Conservation (phyloP, 2,113 vertebrate species). For the Cheirogaleus medius region DNA sequence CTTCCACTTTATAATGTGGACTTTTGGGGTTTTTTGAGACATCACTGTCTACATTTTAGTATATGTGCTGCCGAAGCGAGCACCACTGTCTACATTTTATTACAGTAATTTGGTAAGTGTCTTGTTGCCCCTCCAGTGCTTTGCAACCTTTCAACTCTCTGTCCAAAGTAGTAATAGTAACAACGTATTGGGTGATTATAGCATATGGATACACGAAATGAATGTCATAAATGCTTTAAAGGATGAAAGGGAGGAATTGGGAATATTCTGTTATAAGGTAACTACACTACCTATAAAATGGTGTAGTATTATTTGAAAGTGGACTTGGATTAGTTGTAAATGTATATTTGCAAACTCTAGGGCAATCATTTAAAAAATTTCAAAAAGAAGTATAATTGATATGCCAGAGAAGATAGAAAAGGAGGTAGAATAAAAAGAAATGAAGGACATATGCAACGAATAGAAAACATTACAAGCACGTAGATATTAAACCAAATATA, state of each 20-base stretch:
- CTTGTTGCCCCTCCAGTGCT: not conserved
- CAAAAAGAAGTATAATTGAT: not conserved
- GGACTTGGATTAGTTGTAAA: not conserved
- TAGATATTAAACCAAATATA: not conserved
- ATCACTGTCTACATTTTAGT: not conserved
- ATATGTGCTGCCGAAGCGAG: no score
- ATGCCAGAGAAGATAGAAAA: not conserved
- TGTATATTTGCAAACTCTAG: not conserved
- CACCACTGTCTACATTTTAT: not conserved
- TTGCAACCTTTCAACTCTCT: constrained; percentile 24
- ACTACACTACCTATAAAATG: not conserved
- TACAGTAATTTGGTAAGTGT: not conserved
- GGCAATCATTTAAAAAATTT: not conserved
- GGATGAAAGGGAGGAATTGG: not conserved
- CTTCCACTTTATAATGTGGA: not conserved
- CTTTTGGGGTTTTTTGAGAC: not conserved
- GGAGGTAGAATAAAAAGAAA: not conserved
- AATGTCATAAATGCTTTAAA: not conserved
- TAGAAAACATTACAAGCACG: not conserved
- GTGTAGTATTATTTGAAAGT: not conserved
- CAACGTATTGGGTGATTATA: not conserved
- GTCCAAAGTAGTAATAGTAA: not conserved
- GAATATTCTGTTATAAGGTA: not conserved
- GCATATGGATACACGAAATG: not conserved
- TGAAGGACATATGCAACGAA: not conserved